Evolutionary conservation across 2,888 invertebrate species (phyloP).

Genomic region (Platerodrilus igneus): DNA sequence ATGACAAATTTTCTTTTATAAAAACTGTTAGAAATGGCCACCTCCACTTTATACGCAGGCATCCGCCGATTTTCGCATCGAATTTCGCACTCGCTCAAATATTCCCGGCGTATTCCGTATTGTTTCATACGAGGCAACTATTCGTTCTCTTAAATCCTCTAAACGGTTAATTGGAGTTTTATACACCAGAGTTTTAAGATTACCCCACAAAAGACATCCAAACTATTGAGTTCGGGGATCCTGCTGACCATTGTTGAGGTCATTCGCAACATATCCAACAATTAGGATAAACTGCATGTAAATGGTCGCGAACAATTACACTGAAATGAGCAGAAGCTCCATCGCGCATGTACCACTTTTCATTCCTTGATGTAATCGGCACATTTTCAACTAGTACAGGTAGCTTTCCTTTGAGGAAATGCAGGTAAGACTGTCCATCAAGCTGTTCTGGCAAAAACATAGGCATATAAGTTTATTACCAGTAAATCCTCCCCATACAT

Average conservation of each 20-base stretch:
- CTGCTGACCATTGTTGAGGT: slow-evolving; percentile 28
- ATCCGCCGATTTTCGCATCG: too few species aligned
- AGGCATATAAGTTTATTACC: slow-evolving; percentile 10
- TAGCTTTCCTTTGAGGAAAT: slow-evolving; percentile 15
- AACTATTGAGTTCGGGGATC: slow-evolving; percentile 28
- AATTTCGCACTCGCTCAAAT: slow-evolving; percentile 5
- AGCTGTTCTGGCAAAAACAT: slow-evolving; percentile 5
- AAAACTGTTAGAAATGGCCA: slow-evolving; percentile 8
- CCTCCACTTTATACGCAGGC: background rate
- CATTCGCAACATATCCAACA: slow-evolving; percentile 30
- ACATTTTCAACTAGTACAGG: slow-evolving; percentile 10
- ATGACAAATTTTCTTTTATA: too few species aligned
- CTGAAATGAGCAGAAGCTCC: slow-evolving; percentile 28
- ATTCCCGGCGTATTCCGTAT: slow-evolving; percentile 15
- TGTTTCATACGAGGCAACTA: slow-evolving; percentile 19
- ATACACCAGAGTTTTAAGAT: slow-evolving; percentile 28
- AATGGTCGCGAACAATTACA: slow-evolving; percentile 22
- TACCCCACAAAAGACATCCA: slow-evolving; percentile 28
- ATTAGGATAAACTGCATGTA: slow-evolving; percentile 22
- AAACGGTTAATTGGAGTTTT: slow-evolving; percentile 21
- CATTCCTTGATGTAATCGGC: slow-evolving; percentile 6
- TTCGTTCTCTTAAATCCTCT: slow-evolving; percentile 24
- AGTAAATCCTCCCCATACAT: slow-evolving; percentile 3
- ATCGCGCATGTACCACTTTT: slow-evolving; percentile 37
- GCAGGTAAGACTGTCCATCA: slow-evolving; percentile 12